These are phyloP conservation scores for Eidolon helvum DNA, from an alignment of 2,113 vertebrate genomes.

Conservation along the genomic window DNA sequence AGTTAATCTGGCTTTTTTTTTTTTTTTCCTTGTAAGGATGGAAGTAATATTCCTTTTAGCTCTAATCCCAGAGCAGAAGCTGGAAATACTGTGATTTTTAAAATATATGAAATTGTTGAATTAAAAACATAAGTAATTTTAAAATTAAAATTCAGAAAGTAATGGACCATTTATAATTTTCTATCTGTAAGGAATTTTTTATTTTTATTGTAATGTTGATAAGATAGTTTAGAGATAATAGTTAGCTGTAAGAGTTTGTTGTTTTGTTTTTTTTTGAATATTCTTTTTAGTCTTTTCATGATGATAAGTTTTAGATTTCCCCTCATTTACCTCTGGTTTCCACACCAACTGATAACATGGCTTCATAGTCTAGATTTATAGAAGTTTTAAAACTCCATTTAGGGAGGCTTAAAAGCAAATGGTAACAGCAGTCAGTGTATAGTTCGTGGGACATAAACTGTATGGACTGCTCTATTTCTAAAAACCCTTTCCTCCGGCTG, in stretches of 20 bases:
- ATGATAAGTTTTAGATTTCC: not conserved
- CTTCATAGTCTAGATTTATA: not conserved
- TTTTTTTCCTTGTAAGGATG: not conserved
- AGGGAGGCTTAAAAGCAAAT: not conserved
- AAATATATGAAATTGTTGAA: not conserved
- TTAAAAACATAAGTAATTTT: not conserved
- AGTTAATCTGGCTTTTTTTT: not conserved
- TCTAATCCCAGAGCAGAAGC: not conserved
- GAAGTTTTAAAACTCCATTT: not conserved
- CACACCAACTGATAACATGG: not conserved
- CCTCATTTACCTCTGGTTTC: not conserved
- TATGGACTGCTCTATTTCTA: not conserved
- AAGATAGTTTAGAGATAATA: too few relatives aligned
- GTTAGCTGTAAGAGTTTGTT: too few relatives aligned
- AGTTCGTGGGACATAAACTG: not conserved
- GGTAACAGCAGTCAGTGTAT: not conserved
- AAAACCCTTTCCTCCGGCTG: not conserved
- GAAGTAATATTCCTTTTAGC: not conserved
- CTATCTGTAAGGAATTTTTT: not conserved
- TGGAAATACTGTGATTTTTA: not conserved
- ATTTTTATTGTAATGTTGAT: too few relatives aligned
- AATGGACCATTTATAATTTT: not conserved
- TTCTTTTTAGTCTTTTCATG: not conserved
- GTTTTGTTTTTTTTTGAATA: not conserved
- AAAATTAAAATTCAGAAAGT: not conserved